A percentile compares a stretch with the other conserved stretches of the same genome.
phyloP scores from a whole-genome alignment of 2,888 invertebrate genomes.

The Apodemia zela region DNA sequence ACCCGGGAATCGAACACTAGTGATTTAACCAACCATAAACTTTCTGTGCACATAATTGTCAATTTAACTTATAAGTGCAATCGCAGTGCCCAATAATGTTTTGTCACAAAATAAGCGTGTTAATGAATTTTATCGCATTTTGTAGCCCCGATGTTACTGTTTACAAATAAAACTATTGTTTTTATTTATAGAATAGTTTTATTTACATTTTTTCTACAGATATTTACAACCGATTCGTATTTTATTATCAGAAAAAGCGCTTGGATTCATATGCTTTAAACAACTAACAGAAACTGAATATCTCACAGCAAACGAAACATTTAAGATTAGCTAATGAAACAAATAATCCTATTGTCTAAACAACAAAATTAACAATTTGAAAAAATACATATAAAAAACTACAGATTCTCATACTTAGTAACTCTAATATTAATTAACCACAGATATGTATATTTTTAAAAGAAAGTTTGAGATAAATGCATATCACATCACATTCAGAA shows the following conservation, averaged over 20 bases:
- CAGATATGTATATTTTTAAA: conserved; percentile 54
- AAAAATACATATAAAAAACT: conserved; percentile 16
- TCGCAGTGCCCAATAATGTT: not conserved
- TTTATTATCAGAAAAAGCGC: conserved; percentile 40
- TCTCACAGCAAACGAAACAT: conserved; percentile 39
- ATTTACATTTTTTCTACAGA: conserved; percentile 68
- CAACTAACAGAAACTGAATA: conserved; percentile 38
- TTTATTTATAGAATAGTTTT: conserved; percentile 69
- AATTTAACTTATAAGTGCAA: not conserved
- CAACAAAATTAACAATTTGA: conserved; percentile 17
- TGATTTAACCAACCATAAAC: not conserved
- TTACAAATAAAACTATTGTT: conserved; percentile 51
- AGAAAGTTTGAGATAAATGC: conserved; percentile 7
- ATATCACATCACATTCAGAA: conserved; percentile 11
- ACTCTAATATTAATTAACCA: conserved; percentile 48
- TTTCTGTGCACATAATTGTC: not conserved
- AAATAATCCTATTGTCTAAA: not conserved
- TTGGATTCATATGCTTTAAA: conserved; percentile 33
- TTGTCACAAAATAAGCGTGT: not conserved
- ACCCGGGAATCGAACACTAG: no score
- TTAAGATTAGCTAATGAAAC: conserved; percentile 28
- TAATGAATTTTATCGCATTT: conserved; percentile 15
- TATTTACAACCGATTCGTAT: conserved; percentile 57
- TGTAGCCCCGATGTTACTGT: conserved; percentile 32
- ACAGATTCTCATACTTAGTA: conserved; percentile 9